Base-by-base conservation (phyloP, 2,797 vertebrate species). In the Gymnodraco acuticeps region DNA sequence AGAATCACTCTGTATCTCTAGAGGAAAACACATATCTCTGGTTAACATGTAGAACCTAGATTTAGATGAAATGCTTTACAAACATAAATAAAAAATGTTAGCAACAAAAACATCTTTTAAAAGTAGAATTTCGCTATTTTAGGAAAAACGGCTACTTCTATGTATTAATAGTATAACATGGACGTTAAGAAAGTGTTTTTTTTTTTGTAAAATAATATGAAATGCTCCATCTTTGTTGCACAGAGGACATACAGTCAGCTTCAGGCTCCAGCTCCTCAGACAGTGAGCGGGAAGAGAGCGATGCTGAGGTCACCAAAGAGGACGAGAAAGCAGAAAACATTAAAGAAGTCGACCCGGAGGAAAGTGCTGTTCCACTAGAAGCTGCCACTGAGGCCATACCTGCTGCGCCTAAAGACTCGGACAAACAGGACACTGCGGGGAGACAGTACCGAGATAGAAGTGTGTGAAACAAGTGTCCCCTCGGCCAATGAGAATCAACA, bases 241-340 rank as follows among this genome's bases (percentile, higher is more conserved):
- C 76, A 89, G 91, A 91, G 10, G 88, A 90, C 56, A 75, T 79
- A 19, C 82, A 69, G 52, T 92, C 90, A 64, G 70, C 11, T 16
- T 95, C 95, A 0, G 3, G 82, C 11, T 88, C 87, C 50, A 93
- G 84, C 68, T 95, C 77, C 13, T 91, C 94, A 10, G 89, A 84
- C 43, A 93, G 93, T 62, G 92, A 95, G 53, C 92, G 77, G 27
- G 91, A 93, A 2, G 93, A 88, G 23, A 89, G 82, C 0, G 89
- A 94, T 2, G 45, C 48, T 16, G 94, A 92, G 73, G 70, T 59
- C n/a, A 50, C 72, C 14, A 76, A 20, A 75, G 81, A 85, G 48
- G 85, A 87, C 0, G 73, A 88, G 3, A 16, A 60, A 61, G 70
- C 53, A 2, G 66, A 91, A 23, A 51, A 67, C 46, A 46, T 63